Percentiles rank a stretch among this genome's conserved stretches.
phyloP scores from a whole-genome alignment of 2,113 vertebrate genomes.

The Dolichallabes microphthalmus region DNA sequence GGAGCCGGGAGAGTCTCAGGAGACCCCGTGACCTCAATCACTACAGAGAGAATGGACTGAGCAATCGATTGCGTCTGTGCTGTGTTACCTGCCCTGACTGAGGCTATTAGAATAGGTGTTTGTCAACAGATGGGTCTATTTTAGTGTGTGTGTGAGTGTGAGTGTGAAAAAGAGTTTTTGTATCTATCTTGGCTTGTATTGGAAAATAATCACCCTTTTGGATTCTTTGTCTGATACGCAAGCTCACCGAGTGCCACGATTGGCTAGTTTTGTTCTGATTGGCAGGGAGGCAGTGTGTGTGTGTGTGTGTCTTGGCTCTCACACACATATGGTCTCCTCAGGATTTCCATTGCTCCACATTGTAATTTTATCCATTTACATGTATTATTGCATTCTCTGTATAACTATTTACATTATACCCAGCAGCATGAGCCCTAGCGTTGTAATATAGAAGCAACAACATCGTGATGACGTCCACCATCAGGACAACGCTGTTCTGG shows the following conservation, averaged over 20 bases:
- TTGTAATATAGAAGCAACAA: no score
- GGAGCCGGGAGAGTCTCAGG: constrained; percentile 38
- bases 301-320: not conserved
- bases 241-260: not conserved
- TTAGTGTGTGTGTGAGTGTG: constrained; percentile 2
- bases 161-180: not conserved
- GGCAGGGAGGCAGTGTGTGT: not conserved
- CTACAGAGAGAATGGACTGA: constrained; percentile 57
- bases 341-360: not conserved
- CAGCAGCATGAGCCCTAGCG: no score
- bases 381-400: not conserved
- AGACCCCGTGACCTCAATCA: constrained; percentile 72
- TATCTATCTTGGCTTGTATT: not conserved
- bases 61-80: constrained; percentile 64
- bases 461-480: no score
- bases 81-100: constrained; percentile 40
- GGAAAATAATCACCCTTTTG: not conserved
- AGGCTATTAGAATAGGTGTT: constrained; percentile 18
- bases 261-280: not conserved
- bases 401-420: not conserved
- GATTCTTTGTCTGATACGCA: not conserved
- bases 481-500: no score
- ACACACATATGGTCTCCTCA: not conserved
- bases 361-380: not conserved
- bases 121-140: constrained; percentile 15